These are phyloP conservation scores for Oryzias melastigma DNA, from an alignment of 2,113 vertebrate species.

Conservation along the genomic window DNA sequence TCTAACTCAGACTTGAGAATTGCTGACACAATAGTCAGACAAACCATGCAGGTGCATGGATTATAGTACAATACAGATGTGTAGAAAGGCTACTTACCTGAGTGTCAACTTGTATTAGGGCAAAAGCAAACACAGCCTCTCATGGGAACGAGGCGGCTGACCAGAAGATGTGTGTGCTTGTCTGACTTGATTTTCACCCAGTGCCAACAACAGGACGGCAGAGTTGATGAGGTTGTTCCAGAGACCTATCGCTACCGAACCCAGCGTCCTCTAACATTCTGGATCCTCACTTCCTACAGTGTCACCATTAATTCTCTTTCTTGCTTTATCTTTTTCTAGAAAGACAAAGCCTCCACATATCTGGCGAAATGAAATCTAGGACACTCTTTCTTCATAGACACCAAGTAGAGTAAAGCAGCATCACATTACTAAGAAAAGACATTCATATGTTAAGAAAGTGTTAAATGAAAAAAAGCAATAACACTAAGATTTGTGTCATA, in stretches of 20 bases:
- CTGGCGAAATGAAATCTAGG: constrained; percentile 30
- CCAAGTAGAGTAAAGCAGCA: constrained; percentile 20
- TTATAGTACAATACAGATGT: constrained; percentile 37
- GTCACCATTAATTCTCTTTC: constrained; percentile 24
- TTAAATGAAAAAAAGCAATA: constrained; percentile 9
- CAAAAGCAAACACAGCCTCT: constrained; percentile 52
- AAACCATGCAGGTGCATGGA: constrained; percentile 26
- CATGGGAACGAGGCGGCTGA: constrained; percentile 30
- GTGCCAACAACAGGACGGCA: constrained; percentile 49
- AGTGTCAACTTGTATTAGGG: constrained; percentile 64
- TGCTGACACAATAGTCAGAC: constrained; percentile 27
- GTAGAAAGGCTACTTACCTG: constrained; percentile 57
- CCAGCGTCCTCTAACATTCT: constrained; percentile 36
- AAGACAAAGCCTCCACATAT: constrained; percentile 33
- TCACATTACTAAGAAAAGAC: constrained; percentile 41
- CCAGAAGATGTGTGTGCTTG: constrained; percentile 45
- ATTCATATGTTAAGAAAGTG: constrained; percentile 25
- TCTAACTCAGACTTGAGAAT: constrained; percentile 28
- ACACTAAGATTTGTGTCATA: constrained; percentile 15
- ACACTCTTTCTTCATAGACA: constrained; percentile 45
- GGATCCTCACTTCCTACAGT: constrained; percentile 46
- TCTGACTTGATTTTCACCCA: constrained; percentile 62
- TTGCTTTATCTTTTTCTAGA: background rate
- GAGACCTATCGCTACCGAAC: constrained; percentile 45
- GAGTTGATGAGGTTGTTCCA: constrained; percentile 70